A percentile compares a stretch with the other conserved stretches of the same genome.
Evolutionary conservation across 2,113 vertebrate genomes (phyloP).

Genomic region (Mungos mungo): DNA sequence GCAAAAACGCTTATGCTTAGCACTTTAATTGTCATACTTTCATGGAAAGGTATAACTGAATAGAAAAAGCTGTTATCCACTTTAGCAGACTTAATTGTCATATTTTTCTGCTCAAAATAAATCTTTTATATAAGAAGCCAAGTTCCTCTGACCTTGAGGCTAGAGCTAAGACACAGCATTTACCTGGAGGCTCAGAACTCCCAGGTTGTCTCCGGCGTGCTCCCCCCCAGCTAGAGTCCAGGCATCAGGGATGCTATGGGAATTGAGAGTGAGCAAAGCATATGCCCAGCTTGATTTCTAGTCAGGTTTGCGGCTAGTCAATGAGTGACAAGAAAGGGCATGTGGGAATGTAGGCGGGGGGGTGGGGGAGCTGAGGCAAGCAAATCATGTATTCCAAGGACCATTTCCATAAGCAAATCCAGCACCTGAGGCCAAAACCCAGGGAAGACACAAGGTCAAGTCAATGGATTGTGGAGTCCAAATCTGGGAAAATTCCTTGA

Average conservation of each 20-base stretch:
- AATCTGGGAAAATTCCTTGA: not conserved
- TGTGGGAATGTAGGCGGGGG: no score
- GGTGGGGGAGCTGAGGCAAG: not conserved
- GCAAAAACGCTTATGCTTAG: slow-evolving; percentile 37
- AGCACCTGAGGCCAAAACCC: not conserved
- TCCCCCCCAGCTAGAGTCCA: not conserved
- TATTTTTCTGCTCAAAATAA: slow-evolving; percentile 32
- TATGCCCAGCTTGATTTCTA: not conserved
- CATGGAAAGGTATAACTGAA: slow-evolving; percentile 12
- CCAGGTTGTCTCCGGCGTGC: not conserved
- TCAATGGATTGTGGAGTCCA: not conserved
- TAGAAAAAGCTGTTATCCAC: not conserved
- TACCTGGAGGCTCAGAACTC: not conserved
- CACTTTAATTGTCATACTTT: slow-evolving; percentile 47
- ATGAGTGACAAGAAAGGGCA: not conserved
- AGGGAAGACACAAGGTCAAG: not conserved
- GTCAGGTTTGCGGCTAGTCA: not conserved
- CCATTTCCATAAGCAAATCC: not conserved
- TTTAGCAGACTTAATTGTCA: slow-evolving; percentile 41
- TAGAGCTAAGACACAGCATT: not conserved
- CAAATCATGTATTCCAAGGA: not conserved
- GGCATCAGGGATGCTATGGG: not conserved
- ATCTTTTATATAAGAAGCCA: not conserved
- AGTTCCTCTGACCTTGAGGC: slow-evolving; percentile 23
- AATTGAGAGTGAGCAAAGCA: not conserved